A percentile compares a stretch with the other conserved stretches of the same genome.
These are phyloP conservation scores for Rhingia campestris DNA, from an alignment of 2,888 invertebrate genomes.

Conservation along the genomic window DNA sequence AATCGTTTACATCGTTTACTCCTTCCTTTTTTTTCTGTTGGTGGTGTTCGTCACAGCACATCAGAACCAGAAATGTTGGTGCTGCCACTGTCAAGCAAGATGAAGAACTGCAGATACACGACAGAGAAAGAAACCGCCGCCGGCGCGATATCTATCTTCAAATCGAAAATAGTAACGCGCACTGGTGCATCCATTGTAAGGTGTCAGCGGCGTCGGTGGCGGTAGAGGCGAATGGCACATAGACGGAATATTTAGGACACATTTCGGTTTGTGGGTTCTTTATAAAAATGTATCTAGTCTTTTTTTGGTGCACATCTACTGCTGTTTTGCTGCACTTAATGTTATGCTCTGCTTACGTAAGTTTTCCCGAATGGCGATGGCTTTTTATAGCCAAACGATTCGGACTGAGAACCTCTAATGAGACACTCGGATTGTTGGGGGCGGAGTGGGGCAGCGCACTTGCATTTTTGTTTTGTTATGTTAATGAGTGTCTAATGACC, in stretches of 20 bases:
- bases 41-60: slow-evolving; percentile 55
- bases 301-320: background rate
- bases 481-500: slow-evolving; percentile 68
- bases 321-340: slow-evolving; percentile 23
- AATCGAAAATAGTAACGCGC: slow-evolving; percentile 62
- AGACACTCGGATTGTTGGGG: slow-evolving; percentile 48
- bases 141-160: slow-evolving; percentile 12
- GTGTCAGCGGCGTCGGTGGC: background rate
- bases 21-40: too few species aligned
- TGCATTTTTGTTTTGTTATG: slow-evolving; percentile 38
- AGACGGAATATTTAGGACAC: slow-evolving; percentile 62
- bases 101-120: slow-evolving; percentile 52
- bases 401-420: slow-evolving; percentile 48
- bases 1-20: slow-evolving; percentile 2
- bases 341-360: slow-evolving; percentile 56
- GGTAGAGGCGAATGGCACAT: slow-evolving; percentile 8
- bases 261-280: slow-evolving; percentile 40
- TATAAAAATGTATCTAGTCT: background rate
- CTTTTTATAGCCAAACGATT: slow-evolving; percentile 55
- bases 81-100: slow-evolving; percentile 49
- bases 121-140: slow-evolving; percentile 3
- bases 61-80: slow-evolving; percentile 8
- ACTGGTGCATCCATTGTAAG: slow-evolving; percentile 25
- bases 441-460: background rate
- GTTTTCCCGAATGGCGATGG: slow-evolving; percentile 31